Evolutionary conservation across 2,797 vertebrate genomes (phyloP).

Genomic region (Myripristis murdjan): DNA sequence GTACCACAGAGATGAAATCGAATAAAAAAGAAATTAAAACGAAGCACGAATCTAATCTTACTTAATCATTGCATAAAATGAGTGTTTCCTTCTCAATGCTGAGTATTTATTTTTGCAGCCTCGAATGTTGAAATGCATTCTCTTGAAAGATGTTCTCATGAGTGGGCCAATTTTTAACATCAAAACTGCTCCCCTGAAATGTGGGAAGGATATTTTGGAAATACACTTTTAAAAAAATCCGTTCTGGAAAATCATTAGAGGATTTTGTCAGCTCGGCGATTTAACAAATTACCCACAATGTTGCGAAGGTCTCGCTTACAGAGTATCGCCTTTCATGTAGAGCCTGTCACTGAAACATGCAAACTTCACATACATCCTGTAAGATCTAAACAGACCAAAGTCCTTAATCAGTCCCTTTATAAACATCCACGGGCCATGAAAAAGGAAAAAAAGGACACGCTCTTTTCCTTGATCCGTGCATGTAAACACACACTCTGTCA

Average conservation of each 20-base stretch:
- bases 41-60: neutral
- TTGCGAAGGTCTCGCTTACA: slow-evolving; percentile 35
- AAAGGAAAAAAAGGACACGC: slow-evolving; percentile 54
- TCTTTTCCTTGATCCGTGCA: slow-evolving; percentile 28
- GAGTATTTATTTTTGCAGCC: slow-evolving; percentile 15
- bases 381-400: slow-evolving; percentile 76
- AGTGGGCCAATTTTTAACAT: slow-evolving; percentile 13
- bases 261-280: slow-evolving; percentile 62
- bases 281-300: slow-evolving; percentile 69
- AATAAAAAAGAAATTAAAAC: slow-evolving; percentile 4
- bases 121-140: slow-evolving; percentile 4
- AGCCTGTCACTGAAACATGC: slow-evolving; percentile 75
- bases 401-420: slow-evolving; percentile 78
- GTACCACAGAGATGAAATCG: neutral
- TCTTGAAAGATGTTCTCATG: slow-evolving; percentile 6
- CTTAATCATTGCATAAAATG: neutral
- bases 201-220: slow-evolving; percentile 11
- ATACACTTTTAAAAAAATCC: slow-evolving; percentile 20
- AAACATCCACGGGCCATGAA: slow-evolving; percentile 70
- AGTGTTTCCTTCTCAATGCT: neutral
- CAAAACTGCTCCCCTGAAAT: slow-evolving; percentile 18
- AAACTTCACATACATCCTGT: slow-evolving; percentile 79
- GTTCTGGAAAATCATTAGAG: slow-evolving; percentile 76
- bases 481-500: slow-evolving; percentile 36
- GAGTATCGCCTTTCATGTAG: slow-evolving; percentile 74